Evolutionary conservation across 2,888 invertebrate species (phyloP).

Genomic region (Mythimna pallens): DNA sequence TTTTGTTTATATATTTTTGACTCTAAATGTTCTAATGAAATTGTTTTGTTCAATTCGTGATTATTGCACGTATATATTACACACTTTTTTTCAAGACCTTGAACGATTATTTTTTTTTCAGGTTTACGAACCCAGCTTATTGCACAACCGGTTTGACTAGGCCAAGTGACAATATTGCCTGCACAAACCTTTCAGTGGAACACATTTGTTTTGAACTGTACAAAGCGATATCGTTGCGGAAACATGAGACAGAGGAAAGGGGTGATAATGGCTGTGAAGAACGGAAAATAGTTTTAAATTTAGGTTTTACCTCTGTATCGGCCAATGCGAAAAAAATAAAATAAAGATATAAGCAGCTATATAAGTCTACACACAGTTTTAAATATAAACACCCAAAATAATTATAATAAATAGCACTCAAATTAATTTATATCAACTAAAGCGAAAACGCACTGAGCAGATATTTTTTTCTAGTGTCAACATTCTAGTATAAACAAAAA

Average conservation of each 20-base stretch:
- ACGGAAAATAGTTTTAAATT: slow-evolving; percentile 72
- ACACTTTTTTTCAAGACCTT: too few relatives aligned
- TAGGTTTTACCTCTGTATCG: slow-evolving; percentile 85
- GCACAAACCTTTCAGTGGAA: background rate
- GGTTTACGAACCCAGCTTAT: too few relatives aligned
- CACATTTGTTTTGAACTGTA: slow-evolving; percentile 28
- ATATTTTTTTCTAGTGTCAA: background rate
- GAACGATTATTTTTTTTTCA: too few relatives aligned
- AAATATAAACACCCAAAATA: slow-evolving; percentile 35
- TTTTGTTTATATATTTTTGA: too few relatives aligned
- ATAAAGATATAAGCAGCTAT: slow-evolving; percentile 73
- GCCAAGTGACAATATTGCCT: background rate
- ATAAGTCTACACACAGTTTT: slow-evolving; percentile 40
- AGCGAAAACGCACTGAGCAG: slow-evolving; percentile 5
- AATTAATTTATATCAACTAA: slow-evolving; percentile 1
- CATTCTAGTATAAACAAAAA: background rate
- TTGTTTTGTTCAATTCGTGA: too few relatives aligned
- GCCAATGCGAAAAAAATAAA: slow-evolving; percentile 83
- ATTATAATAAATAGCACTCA: background rate
- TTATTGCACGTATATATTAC: too few relatives aligned
- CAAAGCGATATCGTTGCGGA: slow-evolving; percentile 52
- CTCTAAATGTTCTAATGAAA: too few relatives aligned
- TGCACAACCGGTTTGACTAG: too few relatives aligned
- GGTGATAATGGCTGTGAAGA: slow-evolving; percentile 77
- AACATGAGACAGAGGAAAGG: slow-evolving; percentile 72